These are phyloP conservation scores for Hemistola chrysoprasaria DNA, from an alignment of 2,888 invertebrate genomes.

Conservation along the genomic window DNA sequence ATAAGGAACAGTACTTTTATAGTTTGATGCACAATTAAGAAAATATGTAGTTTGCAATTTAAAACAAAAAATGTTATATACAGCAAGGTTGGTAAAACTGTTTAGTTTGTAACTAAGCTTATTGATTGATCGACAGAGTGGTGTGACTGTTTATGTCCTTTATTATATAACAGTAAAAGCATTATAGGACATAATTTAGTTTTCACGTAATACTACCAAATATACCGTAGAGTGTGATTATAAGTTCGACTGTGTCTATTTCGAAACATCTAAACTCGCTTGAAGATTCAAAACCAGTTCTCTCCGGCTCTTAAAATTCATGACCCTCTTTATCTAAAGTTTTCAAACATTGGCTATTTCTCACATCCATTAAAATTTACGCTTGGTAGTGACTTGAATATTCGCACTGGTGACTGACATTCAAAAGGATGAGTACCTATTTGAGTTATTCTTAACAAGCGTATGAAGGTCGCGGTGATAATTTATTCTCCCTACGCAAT, in stretches of 20 bases:
- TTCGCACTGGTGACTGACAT: constrained; percentile 25
- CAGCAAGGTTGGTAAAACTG: no score
- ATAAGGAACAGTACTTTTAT: no score
- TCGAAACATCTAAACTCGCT: constrained; percentile 40
- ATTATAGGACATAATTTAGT: neutral
- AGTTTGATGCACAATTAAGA: no score
- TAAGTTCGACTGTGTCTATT: constrained; percentile 30
- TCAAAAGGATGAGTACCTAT: constrained; percentile 22
- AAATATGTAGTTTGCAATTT: no score
- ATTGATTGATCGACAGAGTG: no score
- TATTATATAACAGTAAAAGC: no score
- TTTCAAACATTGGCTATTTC: constrained; percentile 43
- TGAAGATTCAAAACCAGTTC: constrained; percentile 46
- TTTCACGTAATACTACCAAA: neutral
- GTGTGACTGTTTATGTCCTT: no score
- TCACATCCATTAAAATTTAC: constrained; percentile 13
- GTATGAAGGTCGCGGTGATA: constrained; percentile 43
- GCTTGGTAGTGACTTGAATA: constrained; percentile 9
- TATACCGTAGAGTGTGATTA: neutral
- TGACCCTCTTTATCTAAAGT: constrained; percentile 51
- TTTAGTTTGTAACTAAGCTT: no score
- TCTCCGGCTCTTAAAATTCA: constrained; percentile 42
- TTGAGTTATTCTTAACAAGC: constrained; percentile 41
- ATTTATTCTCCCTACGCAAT: constrained; percentile 11
- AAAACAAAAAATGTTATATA: no score